A percentile compares a stretch with the other conserved stretches of the same genome.
Conservation (phyloP, 2,888 invertebrate species). For the Gymnosoma rotundatum region DNA sequence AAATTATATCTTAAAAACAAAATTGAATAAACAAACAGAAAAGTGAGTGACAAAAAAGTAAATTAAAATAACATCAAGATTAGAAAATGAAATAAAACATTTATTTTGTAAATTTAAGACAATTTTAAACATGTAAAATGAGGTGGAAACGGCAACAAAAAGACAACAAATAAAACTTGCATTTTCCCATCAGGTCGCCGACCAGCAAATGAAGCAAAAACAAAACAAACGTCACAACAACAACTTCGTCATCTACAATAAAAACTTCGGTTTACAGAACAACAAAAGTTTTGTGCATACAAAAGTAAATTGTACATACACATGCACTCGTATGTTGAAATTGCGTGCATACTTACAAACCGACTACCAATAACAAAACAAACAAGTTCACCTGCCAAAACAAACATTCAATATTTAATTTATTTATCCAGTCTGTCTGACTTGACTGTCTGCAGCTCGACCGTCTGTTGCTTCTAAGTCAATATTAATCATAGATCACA, state of each 20-base stretch:
- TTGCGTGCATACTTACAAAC: conserved; percentile 51
- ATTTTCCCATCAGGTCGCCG: not conserved
- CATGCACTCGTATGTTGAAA: not conserved
- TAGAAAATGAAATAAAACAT: not conserved
- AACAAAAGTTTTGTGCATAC: not conserved
- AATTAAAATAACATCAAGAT: not conserved
- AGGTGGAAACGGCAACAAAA: conserved; percentile 6
- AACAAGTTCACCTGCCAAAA: conserved; percentile 40
- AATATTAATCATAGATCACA: conserved; percentile 12
- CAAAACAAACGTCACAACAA: conserved; percentile 26
- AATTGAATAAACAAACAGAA: too few species aligned
- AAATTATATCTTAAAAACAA: conserved; percentile 25
- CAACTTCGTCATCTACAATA: not conserved
- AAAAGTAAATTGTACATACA: too few species aligned
- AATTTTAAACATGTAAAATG: not conserved
- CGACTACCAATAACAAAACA: conserved; percentile 46
- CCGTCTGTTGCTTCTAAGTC: conserved; percentile 57
- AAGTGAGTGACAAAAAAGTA: not conserved
- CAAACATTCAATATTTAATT: conserved; percentile 30
- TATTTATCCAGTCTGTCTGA: not conserved
- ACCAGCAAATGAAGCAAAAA: conserved; percentile 12
- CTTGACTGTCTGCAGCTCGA: not conserved
- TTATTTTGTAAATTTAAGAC: too few species aligned
- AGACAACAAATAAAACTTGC: conserved; percentile 25
- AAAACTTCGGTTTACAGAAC: conserved; percentile 6